Base-by-base conservation (phyloP, 1,140 invertebrate species). In the Gryon sp. region DNA sequence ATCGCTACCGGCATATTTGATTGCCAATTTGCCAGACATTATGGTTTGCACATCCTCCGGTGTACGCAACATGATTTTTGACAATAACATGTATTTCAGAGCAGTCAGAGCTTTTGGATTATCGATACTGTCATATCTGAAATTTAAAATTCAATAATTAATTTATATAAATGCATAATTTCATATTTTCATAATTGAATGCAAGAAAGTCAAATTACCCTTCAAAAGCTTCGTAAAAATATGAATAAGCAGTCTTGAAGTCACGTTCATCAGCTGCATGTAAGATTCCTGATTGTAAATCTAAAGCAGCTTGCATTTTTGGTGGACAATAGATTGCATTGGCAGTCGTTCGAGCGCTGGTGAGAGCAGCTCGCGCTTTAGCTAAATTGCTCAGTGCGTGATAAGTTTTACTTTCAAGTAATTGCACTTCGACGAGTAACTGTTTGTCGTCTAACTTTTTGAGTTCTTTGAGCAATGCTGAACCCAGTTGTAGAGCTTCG, bases 221-320 rank as follows among this genome's bases (percentile, higher is more conserved):
- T 91, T 99, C 99, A 90, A 99, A 99, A 26, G 98, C 98, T 91
- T 99, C 99, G 90, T 99, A 99, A 86, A 99, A 99, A 86, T 99
- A 99, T 28, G 98, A 99, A 88, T 98, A 99, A 26, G 98, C 99
- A 77, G 98, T 99, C 91, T 99, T 99, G 87, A 99, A 99, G 85
- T 99, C 99, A 83, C 95, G 93, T 87, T 99, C 99, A 88, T 99
- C 99, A 20, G 98, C 98, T 28, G 99, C 98, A 90, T 99, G 99
- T 12, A 99, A 89, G 76, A 99, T 99, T 55, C 97, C 98, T 22
- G 98, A 99, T 86, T 99, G 98, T 36, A 99, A 90, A 90, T 99
- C 99, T 9, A 99, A 90, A 11, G 97, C 94, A 9, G 97, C 97
- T 89, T 99, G 98, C 90, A 99, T 94, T 90, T 98, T 98, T 0